Conservation (phyloP, 2,797 vertebrate species). For the Babyrousa celebensis region DNA sequence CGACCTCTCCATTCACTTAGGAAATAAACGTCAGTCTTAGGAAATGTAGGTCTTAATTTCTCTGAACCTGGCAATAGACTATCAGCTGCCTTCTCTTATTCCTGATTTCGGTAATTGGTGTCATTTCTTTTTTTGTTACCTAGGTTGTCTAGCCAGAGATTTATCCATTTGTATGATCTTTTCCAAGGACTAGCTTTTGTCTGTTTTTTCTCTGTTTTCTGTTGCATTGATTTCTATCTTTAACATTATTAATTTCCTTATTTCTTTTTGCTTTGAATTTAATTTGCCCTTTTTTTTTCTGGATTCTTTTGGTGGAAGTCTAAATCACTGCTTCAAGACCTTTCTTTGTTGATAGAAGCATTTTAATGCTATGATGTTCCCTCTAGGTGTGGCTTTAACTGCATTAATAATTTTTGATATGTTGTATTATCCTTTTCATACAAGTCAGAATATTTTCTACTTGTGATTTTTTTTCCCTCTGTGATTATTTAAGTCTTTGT, state of each 20-base stretch:
- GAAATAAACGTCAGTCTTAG: not conserved
- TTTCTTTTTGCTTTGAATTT: constrained; percentile 8
- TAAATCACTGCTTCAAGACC: not conserved
- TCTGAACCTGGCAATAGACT: not conserved
- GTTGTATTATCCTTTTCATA: not conserved
- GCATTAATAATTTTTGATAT: not conserved
- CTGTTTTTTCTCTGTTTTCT: not conserved
- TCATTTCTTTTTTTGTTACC: constrained; percentile 28
- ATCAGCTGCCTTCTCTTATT: constrained; percentile 20
- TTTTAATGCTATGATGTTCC: not conserved
- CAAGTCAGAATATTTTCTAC: not conserved
- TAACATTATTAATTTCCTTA: not conserved
- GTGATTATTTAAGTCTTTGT: not conserved
- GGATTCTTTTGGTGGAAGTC: constrained; percentile 11
- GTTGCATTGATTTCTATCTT: not conserved
- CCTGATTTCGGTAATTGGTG: not conserved
- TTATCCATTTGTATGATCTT: not conserved
- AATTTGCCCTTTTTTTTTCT: not conserved
- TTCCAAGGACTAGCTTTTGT: constrained; percentile 8
- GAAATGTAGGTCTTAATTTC: constrained; percentile 11
- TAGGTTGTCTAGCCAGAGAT: not conserved
- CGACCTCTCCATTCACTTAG: not conserved
- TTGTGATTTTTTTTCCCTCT: not conserved
- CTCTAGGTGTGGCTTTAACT: not conserved
- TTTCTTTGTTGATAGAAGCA: not conserved